Evolutionary conservation across 2,888 invertebrate species (phyloP).

Genomic region (Eupelmus urozonus): DNA sequence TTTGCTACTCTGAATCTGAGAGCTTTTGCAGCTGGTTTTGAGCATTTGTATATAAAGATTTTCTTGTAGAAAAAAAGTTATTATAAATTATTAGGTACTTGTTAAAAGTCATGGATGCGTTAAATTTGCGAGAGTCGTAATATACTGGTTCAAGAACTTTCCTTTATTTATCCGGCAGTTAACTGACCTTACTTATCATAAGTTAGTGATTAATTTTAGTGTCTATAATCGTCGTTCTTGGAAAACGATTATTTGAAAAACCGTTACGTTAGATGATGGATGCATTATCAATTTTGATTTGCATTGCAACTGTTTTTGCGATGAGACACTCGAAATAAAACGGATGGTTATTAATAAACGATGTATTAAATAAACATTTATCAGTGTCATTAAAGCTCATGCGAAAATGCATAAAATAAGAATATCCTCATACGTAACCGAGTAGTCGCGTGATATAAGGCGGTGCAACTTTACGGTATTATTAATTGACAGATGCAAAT

Average conservation of each 20-base stretch:
- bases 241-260: slow-evolving; percentile 1
- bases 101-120: too few relatives aligned
- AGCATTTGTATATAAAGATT: too few relatives aligned
- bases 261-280: neutral
- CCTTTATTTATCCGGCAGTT: too few relatives aligned
- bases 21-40: too few relatives aligned
- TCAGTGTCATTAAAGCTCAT: slow-evolving; percentile 6
- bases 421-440: neutral
- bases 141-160: too few relatives aligned
- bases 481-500: too few relatives aligned
- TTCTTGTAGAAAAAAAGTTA: too few relatives aligned
- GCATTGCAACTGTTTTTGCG: neutral
- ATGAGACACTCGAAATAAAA: slow-evolving; percentile 12
- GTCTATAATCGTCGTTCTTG: neutral
- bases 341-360: slow-evolving; percentile 21
- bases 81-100: too few relatives aligned
- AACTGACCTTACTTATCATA: too few relatives aligned
- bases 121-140: too few relatives aligned
- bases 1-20: slow-evolving; percentile 14
- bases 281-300: slow-evolving; percentile 8
- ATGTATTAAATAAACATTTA: neutral
- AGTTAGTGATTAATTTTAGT: neutral
- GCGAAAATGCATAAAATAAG: neutral
- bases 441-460: too few relatives aligned
- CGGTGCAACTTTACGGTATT: too few relatives aligned